Evolutionary conservation across 2,888 invertebrate species (phyloP).

Genomic region (Subacronicta megacephala): DNA sequence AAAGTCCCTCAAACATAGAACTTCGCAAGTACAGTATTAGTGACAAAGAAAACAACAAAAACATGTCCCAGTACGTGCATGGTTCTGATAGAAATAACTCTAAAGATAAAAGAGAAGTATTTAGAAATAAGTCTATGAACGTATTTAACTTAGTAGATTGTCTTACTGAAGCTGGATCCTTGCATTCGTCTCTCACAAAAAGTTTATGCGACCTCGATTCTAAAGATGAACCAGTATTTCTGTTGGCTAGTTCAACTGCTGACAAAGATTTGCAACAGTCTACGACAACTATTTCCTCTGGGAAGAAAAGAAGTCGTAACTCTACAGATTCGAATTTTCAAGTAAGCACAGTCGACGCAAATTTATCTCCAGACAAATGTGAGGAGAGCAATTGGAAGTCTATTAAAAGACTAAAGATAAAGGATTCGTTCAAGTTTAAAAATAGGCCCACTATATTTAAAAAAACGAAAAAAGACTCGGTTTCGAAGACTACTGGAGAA

Average conservation of each 20-base stretch:
- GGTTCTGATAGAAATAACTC: constrained; percentile 67
- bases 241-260: constrained; percentile 75
- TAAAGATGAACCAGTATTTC: constrained; percentile 79
- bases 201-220: constrained; percentile 84
- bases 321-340: constrained; percentile 86
- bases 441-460: constrained; percentile 86
- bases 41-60: constrained; percentile 81
- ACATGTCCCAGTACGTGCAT: constrained; percentile 68
- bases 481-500: constrained; percentile 79
- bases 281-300: constrained; percentile 84
- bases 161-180: constrained; percentile 79
- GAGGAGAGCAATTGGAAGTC: constrained; percentile 88
- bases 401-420: constrained; percentile 86
- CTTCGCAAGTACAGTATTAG: constrained; percentile 71
- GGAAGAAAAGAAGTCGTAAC: constrained; percentile 86
- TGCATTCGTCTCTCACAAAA: constrained; percentile 84
- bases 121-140: constrained; percentile 86
- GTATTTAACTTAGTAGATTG: constrained; percentile 86
- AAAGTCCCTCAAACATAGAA: constrained; percentile 64
- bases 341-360: constrained; percentile 78
- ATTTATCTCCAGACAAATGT: constrained; percentile 81
- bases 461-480: constrained; percentile 81
- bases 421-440: constrained; percentile 87
- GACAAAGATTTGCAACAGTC: constrained; percentile 82
- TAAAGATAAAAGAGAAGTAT: constrained; percentile 85